A percentile compares a stretch with the other conserved stretches of the same genome.
These are phyloP conservation scores for Calameuta filiformis DNA, from an alignment of 2,888 invertebrate genomes.

Conservation along the genomic window DNA sequence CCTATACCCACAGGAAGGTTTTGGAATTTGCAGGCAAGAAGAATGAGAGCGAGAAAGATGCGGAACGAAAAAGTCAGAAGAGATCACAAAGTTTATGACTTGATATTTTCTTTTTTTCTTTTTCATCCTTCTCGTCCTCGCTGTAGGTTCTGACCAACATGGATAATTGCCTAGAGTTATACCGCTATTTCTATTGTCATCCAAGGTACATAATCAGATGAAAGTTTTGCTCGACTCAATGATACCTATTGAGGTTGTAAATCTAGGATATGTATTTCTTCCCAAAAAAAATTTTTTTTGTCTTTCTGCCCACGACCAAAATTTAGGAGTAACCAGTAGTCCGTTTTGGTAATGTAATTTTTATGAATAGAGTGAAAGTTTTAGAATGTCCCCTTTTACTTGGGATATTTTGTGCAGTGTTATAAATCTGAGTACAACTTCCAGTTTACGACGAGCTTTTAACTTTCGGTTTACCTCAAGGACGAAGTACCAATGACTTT, in stretches of 20 bases:
- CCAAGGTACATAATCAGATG: background rate
- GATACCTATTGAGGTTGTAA: background rate
- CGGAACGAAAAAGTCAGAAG: background rate
- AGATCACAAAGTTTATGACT: background rate
- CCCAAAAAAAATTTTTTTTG: background rate
- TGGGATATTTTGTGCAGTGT: background rate
- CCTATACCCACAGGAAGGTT: slow-evolving; percentile 26
- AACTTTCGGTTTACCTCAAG: background rate
- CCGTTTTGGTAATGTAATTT: background rate
- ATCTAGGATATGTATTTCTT: background rate
- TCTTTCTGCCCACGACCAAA: background rate
- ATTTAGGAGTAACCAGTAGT: background rate
- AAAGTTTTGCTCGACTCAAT: background rate
- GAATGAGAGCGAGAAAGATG: background rate
- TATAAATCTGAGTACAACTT: background rate
- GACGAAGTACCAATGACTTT: background rate
- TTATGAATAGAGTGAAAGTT: background rate
- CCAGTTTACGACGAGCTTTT: background rate
- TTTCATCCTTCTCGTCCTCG: background rate
- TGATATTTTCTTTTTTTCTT: background rate
- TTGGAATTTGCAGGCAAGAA: background rate
- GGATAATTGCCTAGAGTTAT: background rate
- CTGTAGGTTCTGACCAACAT: background rate
- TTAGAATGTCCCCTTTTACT: background rate
- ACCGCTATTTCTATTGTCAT: background rate